A percentile compares a stretch with the other conserved stretches of the same genome.
phyloP scores from a whole-genome alignment of 2,797 vertebrate species.

The Amblyopsis hoosieri region DNA sequence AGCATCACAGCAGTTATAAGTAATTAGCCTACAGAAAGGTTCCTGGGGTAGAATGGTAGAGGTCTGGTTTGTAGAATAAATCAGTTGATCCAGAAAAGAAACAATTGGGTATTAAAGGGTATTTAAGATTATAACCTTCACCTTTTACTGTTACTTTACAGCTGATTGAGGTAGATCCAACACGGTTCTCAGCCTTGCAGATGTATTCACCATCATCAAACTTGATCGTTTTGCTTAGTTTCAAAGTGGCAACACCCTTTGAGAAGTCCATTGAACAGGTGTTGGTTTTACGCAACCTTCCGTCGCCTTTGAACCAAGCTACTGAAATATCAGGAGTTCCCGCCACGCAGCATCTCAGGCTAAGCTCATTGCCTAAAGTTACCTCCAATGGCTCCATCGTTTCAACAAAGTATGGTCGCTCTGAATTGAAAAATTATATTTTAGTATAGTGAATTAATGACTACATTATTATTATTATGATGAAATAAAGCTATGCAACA shows the following conservation, averaged over 20 bases:
- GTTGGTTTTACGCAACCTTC: constrained; percentile 85
- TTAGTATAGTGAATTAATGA: constrained; percentile 20
- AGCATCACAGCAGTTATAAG: constrained; percentile 81
- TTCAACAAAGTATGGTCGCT: constrained; percentile 91
- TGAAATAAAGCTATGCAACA: neutral
- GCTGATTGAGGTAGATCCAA: constrained; percentile 84
- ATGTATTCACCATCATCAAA: constrained; percentile 86
- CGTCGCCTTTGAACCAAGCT: constrained; percentile 92
- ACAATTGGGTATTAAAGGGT: neutral
- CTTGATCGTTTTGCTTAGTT: constrained; percentile 83
- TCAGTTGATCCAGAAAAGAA: neutral
- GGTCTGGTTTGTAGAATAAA: constrained; percentile 82
- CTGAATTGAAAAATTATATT: constrained; percentile 71
- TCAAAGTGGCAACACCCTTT: constrained; percentile 86
- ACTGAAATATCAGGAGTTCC: constrained; percentile 93
- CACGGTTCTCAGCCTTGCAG: constrained; percentile 91
- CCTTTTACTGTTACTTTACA: constrained; percentile 90
- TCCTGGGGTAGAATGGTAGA: constrained; percentile 86
- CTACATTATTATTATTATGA: constrained; percentile 1
- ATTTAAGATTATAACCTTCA: constrained; percentile 69
- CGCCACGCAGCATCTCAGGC: constrained; percentile 82
- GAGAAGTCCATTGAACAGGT: constrained; percentile 88
- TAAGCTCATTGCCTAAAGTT: constrained; percentile 82
- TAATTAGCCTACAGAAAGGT: constrained; percentile 80
- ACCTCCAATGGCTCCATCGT: constrained; percentile 86